Evolutionary conservation across 1,140 invertebrate species (phyloP), one percentile per base, ranked within the genome.

Genomic region (Heliconius congener): DNA sequence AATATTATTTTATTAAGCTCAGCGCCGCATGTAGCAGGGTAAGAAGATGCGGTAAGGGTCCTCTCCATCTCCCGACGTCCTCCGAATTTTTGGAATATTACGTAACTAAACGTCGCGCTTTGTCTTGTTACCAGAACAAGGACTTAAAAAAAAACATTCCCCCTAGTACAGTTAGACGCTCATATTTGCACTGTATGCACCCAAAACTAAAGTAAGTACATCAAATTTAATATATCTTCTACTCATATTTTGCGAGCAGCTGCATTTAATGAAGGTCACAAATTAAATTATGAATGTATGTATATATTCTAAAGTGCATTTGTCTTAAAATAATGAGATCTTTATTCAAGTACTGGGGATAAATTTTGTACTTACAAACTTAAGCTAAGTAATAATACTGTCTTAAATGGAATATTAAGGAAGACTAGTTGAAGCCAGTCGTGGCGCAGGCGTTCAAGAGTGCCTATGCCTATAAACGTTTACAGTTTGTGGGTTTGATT

Each of bases 231-330:
- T 73, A 74, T 73, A 74, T 74, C 57, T 46, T 23, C 37, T 46
- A 16, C 13, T 52, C 50, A 66, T 73, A 78, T 78, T 78, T 73
- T 23, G 72, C 34, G 18, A 70, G 16, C 77, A 74, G 77, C 72
- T 78, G 77, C 52, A 73, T 70, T 42, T 46, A 78, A 78, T 70
- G 50, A 74, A 60, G 55, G 57, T 70, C 39, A 42, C 73, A 78
- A 78, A 78, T 46, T 46, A 74, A 78, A 78, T 46, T 46, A 57
- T 42, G 57, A 78, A 57, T 37, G 72, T 50, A 57, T 37, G 72
- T 50, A 57, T 73, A 34, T 57, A 60, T 66, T 60, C 37, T 39
- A 27, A 55, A 37, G 19, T 75, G 34, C 34, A 66, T 75, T 75
- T 75, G 34, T 75, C 74, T 75, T 75, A 57, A 66, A 37, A 66